phyloP scores from a whole-genome alignment of 2,888 invertebrate species.

The Amorpha juglandis region DNA sequence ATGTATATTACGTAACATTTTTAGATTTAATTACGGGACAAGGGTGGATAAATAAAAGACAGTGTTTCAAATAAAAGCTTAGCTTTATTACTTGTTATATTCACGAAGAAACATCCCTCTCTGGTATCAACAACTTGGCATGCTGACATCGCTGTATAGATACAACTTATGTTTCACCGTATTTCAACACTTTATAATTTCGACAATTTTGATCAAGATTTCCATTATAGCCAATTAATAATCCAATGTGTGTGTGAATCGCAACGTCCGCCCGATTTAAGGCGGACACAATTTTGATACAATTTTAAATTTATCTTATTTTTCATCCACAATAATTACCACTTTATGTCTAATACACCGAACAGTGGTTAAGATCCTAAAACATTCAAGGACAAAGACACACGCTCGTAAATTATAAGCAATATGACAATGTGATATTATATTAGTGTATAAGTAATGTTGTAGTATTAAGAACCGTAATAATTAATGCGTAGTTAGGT shows the following conservation, averaged over 20 bases:
- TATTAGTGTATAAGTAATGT: conserved; percentile 82
- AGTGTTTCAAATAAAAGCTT: conserved; percentile 88
- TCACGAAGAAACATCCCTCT: conserved; percentile 86
- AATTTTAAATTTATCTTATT: conserved; percentile 33
- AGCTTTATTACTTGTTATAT: conserved; percentile 90
- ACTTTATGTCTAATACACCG: conserved; percentile 80
- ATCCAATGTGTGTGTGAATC: conserved; percentile 51
- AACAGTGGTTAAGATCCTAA: conserved; percentile 79
- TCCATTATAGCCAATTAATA: conserved; percentile 68
- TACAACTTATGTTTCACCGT: conserved; percentile 69
- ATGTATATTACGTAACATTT: no score
- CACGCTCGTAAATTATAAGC: conserved; percentile 85
- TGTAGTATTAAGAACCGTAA: conserved; percentile 80
- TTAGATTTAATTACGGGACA: no score
- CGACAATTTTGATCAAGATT: conserved; percentile 65
- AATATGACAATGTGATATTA: conserved; percentile 84
- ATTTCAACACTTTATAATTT: conserved; percentile 72
- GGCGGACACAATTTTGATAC: conserved; percentile 32
- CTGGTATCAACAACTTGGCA: conserved; percentile 78
- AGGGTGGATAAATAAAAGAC: conserved; percentile 67
- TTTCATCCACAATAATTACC: conserved; percentile 62
- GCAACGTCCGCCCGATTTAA: neutral
- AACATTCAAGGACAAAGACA: conserved; percentile 84
- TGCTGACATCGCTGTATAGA: conserved; percentile 70
- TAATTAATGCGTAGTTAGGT: conserved; percentile 82